Evolutionary conservation across 92 coral and sea anemone genomes (phyloP).

Genomic region (Actinernus sp.): DNA sequence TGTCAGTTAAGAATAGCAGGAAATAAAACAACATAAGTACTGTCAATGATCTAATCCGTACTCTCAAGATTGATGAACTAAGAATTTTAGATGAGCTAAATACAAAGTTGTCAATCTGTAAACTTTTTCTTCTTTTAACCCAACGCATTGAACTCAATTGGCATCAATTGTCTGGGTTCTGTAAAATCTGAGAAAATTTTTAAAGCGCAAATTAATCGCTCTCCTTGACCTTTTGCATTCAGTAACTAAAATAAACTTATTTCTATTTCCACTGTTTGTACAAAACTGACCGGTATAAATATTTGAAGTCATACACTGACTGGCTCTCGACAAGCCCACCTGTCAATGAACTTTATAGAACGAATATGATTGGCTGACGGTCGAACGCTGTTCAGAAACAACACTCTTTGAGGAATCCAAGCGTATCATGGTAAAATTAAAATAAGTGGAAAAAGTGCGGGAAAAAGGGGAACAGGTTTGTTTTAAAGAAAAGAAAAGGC

Average conservation of each 20-base stretch:
- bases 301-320: conserved; percentile 12
- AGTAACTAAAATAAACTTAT: no score
- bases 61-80: background rate
- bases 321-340: conserved; percentile 25
- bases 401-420: background rate
- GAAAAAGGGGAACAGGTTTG: background rate
- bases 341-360: conserved; percentile 3
- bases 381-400: conserved; percentile 17
- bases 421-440: background rate
- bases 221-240: no score
- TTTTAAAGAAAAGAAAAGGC: background rate
- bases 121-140: background rate
- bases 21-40: no score
- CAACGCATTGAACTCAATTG: no score
- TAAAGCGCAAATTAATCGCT: no score
- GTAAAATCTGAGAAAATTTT: no score
- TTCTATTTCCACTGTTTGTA: no score
- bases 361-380: conserved; percentile 27
- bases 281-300: conserved; percentile 31
- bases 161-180: no score
- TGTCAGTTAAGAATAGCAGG: no score
- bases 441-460: background rate
- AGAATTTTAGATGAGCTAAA: conserved; percentile 3
- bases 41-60: background rate
- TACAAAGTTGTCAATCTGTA: background rate